Evolutionary conservation across 2,888 invertebrate genomes (phyloP), one percentile per base, ranked within the genome.

Genomic region (Protonemura montana): DNA sequence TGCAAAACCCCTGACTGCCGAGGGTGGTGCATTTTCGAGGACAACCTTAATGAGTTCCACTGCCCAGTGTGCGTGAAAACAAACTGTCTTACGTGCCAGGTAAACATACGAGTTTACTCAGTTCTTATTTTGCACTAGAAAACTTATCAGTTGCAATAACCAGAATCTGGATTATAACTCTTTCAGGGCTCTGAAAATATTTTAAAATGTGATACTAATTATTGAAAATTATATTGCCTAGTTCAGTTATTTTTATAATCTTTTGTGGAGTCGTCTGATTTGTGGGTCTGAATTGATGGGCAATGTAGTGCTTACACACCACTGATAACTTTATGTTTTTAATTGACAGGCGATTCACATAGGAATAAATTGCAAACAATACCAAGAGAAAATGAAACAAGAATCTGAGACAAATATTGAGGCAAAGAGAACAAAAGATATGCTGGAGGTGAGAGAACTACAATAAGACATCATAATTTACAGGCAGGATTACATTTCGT

Each of bases 21-120:
- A 82, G 97, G 97, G 1, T 98, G 97, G 97, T 97, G 97, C 90
- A 94, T 97, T 88, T 97, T 95, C 90, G 97, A 97, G 89, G 97
- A 97, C 89, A 95, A 96, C 88, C 97, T 97, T 82, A 95, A 95
- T 90, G 94, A 94, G 89, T 98, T 98, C 90, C 93, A 93, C 59
- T 98, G 98, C 90, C 97, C 97, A 0, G 96, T 97, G 35, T 98
- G 98, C 91, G 93, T 93, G 87, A 93, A 93, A 87, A 93, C 93
- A 85, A 98, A 97, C 91, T 98, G 98, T 91, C 93, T 98, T 87
- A 95, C 95, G 0, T 98, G 98, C 92, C 96, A 97, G 94, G 96
- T 96, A 92, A 91, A 89, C 30, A 27, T 59, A 21, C 35, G n/a
- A n/a, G n/a, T n/a, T n/a, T n/a, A n/a, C n/a, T n/a, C n/a, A n/a